A percentile compares a stretch with the other conserved stretches of the same genome.
Evolutionary conservation across 64 coral and sea anemone species (phyloP).

Genomic region (Cladopsammia gracilis): DNA sequence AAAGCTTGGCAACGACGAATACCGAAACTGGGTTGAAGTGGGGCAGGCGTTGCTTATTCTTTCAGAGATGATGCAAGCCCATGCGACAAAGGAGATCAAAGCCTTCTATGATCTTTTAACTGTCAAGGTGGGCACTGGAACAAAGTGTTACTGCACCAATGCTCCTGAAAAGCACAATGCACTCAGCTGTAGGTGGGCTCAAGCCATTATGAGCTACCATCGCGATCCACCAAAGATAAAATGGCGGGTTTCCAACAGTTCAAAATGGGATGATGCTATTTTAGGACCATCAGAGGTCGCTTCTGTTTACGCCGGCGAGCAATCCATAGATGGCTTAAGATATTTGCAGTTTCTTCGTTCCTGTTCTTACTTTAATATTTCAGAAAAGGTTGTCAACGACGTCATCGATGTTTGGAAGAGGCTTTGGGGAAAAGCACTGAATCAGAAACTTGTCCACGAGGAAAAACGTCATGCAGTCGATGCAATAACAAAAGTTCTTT

Average conservation of each 20-base stretch:
- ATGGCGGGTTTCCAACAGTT: conserved; percentile 7
- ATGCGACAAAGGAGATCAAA: background rate
- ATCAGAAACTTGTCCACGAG: background rate
- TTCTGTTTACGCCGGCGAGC: background rate
- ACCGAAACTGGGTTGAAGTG: conserved; percentile 23
- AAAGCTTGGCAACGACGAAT: background rate
- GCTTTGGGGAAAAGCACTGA: background rate
- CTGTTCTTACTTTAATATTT: background rate
- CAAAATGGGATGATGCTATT: conserved; percentile 9
- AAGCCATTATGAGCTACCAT: conserved; percentile 27
- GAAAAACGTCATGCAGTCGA: conserved; percentile 5
- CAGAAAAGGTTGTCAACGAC: background rate
- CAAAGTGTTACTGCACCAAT: conserved; percentile 2
- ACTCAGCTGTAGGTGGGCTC: conserved; percentile 29
- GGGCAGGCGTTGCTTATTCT: conserved; percentile 10
- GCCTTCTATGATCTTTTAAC: background rate
- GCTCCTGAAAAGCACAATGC: background rate
- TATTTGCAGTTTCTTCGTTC: conserved; percentile 13
- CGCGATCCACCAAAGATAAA: background rate
- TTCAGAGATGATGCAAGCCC: background rate
- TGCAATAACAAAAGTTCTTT: conserved; percentile 12
- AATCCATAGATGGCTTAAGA: background rate
- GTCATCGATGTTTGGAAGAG: conserved; percentile 3
- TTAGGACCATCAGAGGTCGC: conserved; percentile 9
- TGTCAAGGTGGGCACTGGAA: background rate